These are phyloP conservation scores for Tricholauxania praeusta DNA, from an alignment of 2,888 invertebrate genomes.

Conservation along the genomic window DNA sequence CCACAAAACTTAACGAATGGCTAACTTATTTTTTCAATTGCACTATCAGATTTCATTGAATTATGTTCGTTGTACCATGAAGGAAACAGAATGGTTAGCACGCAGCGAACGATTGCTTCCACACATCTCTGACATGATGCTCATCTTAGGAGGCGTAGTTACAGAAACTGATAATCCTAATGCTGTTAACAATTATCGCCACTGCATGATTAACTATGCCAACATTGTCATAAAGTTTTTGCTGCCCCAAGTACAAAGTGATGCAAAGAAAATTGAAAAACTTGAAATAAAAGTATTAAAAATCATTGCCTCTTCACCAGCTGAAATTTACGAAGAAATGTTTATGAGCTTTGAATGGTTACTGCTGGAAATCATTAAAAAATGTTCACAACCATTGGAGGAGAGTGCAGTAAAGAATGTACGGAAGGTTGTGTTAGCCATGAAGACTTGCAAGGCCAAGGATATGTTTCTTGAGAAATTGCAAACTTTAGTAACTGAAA, in stretches of 20 bases:
- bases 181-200: too few species aligned
- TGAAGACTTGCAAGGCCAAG: conserved; percentile 57
- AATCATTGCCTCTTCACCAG: conserved; percentile 53
- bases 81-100: too few species aligned
- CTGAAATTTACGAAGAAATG: conserved; percentile 54
- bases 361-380: conserved; percentile 52
- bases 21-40: not conserved
- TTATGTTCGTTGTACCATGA: conserved; percentile 59
- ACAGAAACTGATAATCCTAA: too few species aligned
- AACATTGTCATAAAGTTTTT: too few species aligned
- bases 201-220: too few species aligned
- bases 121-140: too few species aligned
- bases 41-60: conserved; percentile 51
- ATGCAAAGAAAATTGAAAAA: too few species aligned
- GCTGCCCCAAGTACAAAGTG: too few species aligned
- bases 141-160: too few species aligned
- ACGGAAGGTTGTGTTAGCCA: conserved; percentile 47
- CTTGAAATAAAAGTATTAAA: conserved; percentile 54
- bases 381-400: conserved; percentile 47
- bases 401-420: conserved; percentile 47
- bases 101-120: too few species aligned
- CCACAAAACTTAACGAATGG: too few species aligned
- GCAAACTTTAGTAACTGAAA: conserved; percentile 47
- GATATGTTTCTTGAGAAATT: conserved; percentile 55
- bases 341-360: conserved; percentile 56